Conservation (phyloP, 2,113 vertebrate species). For the Columba livia region DNA sequence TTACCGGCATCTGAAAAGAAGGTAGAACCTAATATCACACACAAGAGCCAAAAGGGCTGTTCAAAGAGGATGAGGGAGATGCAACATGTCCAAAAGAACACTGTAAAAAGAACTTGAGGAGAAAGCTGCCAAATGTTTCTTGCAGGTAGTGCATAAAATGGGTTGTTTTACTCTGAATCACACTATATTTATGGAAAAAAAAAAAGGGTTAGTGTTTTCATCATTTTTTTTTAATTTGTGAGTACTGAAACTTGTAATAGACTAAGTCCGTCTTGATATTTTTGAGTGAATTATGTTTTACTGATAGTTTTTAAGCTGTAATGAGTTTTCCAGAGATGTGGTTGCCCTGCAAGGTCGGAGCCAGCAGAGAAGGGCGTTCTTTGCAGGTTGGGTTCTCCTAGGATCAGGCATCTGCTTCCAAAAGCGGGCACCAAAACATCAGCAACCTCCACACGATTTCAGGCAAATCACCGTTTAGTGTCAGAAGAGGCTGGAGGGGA, state of each 20-base stretch:
- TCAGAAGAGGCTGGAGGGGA: conserved; percentile 32
- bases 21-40: background rate
- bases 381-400: background rate
- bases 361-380: background rate
- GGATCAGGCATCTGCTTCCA: conserved; percentile 4
- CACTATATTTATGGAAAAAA: background rate
- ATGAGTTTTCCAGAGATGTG: background rate
- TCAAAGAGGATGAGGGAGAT: background rate
- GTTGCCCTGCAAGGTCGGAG: background rate
- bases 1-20: background rate
- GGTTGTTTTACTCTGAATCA: background rate
- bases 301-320: background rate
- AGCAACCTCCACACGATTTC: conserved; percentile 16
- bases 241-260: background rate
- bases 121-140: background rate
- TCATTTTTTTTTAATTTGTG: background rate
- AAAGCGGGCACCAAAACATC: conserved; percentile 37
- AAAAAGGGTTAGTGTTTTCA: background rate
- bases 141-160: background rate
- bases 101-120: background rate
- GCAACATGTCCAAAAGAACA: background rate
- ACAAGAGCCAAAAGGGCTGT: background rate
- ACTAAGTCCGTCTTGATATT: background rate
- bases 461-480: background rate
- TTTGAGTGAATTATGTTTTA: background rate